Evolutionary conservation across 2,797 vertebrate species (phyloP).

Genomic region (Poecilia wingei): DNA sequence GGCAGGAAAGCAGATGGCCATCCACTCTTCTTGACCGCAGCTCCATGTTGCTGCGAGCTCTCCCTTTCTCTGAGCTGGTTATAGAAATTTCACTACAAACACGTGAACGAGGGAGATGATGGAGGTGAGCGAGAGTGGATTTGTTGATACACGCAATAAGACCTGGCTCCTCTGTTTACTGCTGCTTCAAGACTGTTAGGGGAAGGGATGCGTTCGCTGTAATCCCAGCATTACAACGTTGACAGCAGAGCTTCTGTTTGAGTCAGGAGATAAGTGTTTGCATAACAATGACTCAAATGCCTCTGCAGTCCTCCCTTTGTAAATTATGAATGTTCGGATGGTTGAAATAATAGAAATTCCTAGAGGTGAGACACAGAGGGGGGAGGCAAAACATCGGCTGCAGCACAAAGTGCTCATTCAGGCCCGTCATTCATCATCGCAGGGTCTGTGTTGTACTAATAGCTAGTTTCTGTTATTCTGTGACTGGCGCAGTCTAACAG

Average conservation of each 20-base stretch:
- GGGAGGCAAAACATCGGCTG: neutral
- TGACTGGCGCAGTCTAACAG: constrained; percentile 60
- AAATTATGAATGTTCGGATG: constrained; percentile 16
- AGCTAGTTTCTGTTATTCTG: constrained; percentile 49
- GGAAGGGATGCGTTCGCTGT: constrained; percentile 59
- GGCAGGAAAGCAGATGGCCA: constrained; percentile 71
- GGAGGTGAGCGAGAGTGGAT: constrained; percentile 4
- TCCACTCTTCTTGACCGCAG: constrained; percentile 53
- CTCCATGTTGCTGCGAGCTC: constrained; percentile 41
- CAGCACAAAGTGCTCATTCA: constrained; percentile 8
- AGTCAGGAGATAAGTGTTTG: constrained; percentile 65
- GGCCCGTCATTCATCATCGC: constrained; percentile 25
- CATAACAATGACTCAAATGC: constrained; percentile 46
- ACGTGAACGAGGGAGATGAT: constrained; percentile 9
- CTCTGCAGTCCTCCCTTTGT: constrained; percentile 22
- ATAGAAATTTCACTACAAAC: constrained; percentile 1
- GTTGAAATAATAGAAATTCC: constrained; percentile 7
- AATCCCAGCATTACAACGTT: constrained; percentile 69
- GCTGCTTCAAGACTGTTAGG: constrained; percentile 56
- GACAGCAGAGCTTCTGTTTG: constrained; percentile 39
- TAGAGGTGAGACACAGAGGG: constrained; percentile 3
- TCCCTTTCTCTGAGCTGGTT: constrained; percentile 2
- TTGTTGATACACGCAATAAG: constrained; percentile 16
- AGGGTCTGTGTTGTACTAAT: constrained; percentile 34
- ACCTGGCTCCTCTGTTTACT: constrained; percentile 68